phyloP scores from a whole-genome alignment of 2,888 invertebrate species.

The Mamestra brassicae region DNA sequence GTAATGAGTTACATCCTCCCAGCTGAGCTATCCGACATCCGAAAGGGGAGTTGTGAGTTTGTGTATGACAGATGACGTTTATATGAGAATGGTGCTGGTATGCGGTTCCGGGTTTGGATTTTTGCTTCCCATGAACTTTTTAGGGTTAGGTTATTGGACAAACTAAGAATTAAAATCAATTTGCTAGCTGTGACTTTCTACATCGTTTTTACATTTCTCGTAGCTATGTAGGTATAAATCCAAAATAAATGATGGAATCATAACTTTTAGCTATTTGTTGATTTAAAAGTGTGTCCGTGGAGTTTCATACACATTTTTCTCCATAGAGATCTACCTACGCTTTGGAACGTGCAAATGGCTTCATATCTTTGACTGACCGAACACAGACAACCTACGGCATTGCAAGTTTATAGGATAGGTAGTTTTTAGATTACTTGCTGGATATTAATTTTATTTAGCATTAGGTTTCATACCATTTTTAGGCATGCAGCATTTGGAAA shows the following conservation, averaged over 20 bases:
- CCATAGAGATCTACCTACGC: too few species aligned
- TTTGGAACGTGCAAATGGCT: too few species aligned
- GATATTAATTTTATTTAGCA: not conserved
- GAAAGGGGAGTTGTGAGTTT: constrained; percentile 44
- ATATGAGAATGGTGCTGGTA: constrained; percentile 34
- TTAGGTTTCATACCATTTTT: not conserved
- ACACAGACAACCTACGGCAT: too few species aligned
- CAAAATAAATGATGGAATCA: too few species aligned
- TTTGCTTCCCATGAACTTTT: not conserved
- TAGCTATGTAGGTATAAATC: too few species aligned
- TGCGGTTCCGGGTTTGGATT: constrained; percentile 12
- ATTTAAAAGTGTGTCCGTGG: too few species aligned
- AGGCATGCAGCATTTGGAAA: not conserved
- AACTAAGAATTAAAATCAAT: not conserved
- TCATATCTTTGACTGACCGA: too few species aligned
- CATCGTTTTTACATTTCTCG: not conserved
- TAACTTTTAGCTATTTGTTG: too few species aligned
- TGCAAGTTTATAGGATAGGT: too few species aligned
- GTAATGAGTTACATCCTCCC: constrained; percentile 44
- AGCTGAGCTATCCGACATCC: constrained; percentile 48
- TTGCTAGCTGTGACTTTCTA: not conserved
- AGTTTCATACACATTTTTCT: too few species aligned
- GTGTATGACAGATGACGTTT: constrained; percentile 1
- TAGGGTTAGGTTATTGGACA: not conserved
- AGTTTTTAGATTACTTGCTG: too few species aligned